These are phyloP conservation scores for Euclidia mi DNA, from an alignment of 2,888 invertebrate species.

Conservation along the genomic window DNA sequence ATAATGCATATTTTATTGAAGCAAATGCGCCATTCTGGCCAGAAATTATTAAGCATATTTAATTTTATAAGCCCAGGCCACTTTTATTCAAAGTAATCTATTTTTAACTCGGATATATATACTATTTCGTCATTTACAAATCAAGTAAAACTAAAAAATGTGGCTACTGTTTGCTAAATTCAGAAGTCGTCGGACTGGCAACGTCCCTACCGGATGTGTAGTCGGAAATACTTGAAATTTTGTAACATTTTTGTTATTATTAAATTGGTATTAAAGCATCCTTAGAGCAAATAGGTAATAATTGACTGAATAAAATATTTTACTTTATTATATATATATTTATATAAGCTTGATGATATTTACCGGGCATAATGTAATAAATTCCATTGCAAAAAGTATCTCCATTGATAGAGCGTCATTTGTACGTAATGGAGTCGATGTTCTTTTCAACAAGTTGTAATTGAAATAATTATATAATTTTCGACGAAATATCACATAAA, in stretches of 20 bases:
- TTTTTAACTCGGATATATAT: background rate
- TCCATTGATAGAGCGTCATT: constrained; percentile 90
- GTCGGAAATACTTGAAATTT: constrained; percentile 53
- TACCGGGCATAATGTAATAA: constrained; percentile 41
- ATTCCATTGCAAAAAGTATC: constrained; percentile 75
- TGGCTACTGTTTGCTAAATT: constrained; percentile 82
- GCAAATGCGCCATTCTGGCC: too few species aligned
- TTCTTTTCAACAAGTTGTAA: constrained; percentile 76
- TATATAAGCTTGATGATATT: background rate
- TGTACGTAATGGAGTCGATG: constrained; percentile 92
- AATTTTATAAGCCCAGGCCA: too few species aligned
- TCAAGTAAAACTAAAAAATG: constrained; percentile 41
- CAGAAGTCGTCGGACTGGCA: constrained; percentile 88
- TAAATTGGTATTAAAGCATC: too few species aligned
- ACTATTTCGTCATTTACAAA: background rate
- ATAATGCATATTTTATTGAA: too few species aligned
- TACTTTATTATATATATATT: background rate
- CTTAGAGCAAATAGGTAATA: too few species aligned
- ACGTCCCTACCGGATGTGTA: constrained; percentile 76
- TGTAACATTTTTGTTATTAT: constrained; percentile 23
- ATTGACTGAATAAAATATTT: background rate
- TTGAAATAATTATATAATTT: constrained; percentile 72
- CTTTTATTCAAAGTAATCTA: too few species aligned
- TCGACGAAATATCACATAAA: constrained; percentile 75
- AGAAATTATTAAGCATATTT: too few species aligned